Conservation (phyloP, 2,797 vertebrate genomes). For the Molossus molossus region DNA sequence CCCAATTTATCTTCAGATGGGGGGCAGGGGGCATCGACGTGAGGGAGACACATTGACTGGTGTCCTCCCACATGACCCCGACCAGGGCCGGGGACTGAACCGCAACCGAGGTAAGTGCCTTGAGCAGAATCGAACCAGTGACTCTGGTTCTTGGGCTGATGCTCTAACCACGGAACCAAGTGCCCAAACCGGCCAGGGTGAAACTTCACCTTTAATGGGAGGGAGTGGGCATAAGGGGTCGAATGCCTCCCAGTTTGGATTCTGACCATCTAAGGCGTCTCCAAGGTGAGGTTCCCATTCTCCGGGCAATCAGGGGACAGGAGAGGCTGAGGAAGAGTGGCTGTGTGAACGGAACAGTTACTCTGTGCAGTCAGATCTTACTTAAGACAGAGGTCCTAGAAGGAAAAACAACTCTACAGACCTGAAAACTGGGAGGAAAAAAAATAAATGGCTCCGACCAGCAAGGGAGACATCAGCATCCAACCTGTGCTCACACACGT, state of each 20-base stretch:
- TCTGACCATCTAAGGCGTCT: neutral
- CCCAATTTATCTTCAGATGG: too few species aligned
- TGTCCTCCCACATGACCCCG: too few species aligned
- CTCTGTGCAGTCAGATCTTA: neutral
- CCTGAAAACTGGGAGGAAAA: neutral
- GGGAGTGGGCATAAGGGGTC: neutral
- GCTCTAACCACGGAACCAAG: too few species aligned
- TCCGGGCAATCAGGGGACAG: neutral
- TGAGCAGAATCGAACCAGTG: too few species aligned
- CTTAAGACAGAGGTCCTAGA: neutral
- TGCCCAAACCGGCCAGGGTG: too few species aligned
- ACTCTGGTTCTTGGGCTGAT: too few species aligned
- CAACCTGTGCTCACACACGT: neutral
- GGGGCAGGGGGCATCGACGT: too few species aligned
- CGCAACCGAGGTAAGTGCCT: too few species aligned
- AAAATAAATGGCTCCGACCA: neutral
- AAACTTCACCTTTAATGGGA: neutral
- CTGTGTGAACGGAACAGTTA: rapidly evolving
- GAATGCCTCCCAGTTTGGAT: neutral
- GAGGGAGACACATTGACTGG: too few species aligned
- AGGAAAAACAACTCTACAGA: neutral
- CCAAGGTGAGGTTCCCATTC: neutral
- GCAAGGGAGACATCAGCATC: neutral
- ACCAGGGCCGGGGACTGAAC: too few species aligned
- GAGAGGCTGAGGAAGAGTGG: neutral